These are phyloP conservation scores for Sitobion miscanthi DNA, from an alignment of 1,140 invertebrate genomes.

Conservation along the genomic window DNA sequence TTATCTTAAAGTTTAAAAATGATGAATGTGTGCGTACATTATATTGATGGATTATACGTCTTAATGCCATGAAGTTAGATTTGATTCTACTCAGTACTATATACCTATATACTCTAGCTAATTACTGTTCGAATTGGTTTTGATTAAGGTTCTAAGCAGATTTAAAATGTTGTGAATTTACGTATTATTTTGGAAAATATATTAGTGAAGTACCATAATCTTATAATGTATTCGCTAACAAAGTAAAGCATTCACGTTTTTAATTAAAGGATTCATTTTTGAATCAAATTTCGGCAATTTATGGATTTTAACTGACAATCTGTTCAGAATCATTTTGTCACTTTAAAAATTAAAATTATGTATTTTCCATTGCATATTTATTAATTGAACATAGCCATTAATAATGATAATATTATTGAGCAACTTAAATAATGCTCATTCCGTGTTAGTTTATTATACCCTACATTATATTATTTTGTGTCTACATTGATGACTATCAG, in stretches of 20 bases:
- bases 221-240: neutral
- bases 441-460: neutral
- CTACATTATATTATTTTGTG: neutral
- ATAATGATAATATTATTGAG: neutral
- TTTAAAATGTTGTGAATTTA: neutral
- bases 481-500: neutral
- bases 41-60: neutral
- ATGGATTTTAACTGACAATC: too few relatives aligned
- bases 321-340: neutral
- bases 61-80: neutral
- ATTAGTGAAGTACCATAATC: neutral
- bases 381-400: neutral
- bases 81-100: neutral
- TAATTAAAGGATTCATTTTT: neutral
- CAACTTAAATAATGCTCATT: constrained; percentile 2
- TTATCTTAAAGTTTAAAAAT: neutral
- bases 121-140: neutral
- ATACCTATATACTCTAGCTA: neutral
- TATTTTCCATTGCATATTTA: neutral
- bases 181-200: neutral
- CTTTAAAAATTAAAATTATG: neutral
- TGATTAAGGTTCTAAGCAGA: neutral
- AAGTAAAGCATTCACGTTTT: neutral
- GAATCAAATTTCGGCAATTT: neutral
- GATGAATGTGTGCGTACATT: neutral